phyloP scores from a whole-genome alignment of 2,888 invertebrate species.

The Thyatira batis region DNA sequence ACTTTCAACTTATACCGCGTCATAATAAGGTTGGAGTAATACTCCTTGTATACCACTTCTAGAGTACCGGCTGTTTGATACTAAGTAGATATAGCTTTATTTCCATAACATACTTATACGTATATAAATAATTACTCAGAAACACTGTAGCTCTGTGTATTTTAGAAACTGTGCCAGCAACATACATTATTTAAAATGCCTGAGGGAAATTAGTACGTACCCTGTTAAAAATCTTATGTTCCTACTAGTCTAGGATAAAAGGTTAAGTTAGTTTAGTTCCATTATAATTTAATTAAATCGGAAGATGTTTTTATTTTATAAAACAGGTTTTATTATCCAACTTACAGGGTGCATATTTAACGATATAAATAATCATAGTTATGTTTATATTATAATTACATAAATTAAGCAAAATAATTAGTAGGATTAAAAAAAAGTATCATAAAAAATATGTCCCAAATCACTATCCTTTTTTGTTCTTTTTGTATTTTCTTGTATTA shows the following conservation, averaged over 20 bases:
- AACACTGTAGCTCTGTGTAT: slow-evolving; percentile 5
- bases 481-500: too few relatives aligned
- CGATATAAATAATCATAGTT: too few relatives aligned
- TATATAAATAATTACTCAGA: slow-evolving; percentile 17
- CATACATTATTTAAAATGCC: neutral
- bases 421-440: too few relatives aligned
- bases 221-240: neutral
- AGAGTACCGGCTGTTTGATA: slow-evolving; percentile 46
- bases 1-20: slow-evolving; percentile 1
- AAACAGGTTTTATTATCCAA: too few relatives aligned
- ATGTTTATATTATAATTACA: too few relatives aligned
- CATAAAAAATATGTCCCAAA: too few relatives aligned
- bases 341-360: too few relatives aligned
- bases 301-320: too few relatives aligned
- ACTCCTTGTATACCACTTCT: slow-evolving; percentile 47
- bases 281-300: neutral
- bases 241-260: neutral
- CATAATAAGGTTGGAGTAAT: slow-evolving; percentile 47
- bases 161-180: neutral
- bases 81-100: slow-evolving; percentile 17
- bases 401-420: too few relatives aligned
- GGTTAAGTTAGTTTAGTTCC: neutral
- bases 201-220: neutral
- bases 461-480: too few relatives aligned
- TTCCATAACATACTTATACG: slow-evolving; percentile 19